phyloP scores from a whole-genome alignment of 2,888 invertebrate species.

The Pardosa pseudoannulata region DNA sequence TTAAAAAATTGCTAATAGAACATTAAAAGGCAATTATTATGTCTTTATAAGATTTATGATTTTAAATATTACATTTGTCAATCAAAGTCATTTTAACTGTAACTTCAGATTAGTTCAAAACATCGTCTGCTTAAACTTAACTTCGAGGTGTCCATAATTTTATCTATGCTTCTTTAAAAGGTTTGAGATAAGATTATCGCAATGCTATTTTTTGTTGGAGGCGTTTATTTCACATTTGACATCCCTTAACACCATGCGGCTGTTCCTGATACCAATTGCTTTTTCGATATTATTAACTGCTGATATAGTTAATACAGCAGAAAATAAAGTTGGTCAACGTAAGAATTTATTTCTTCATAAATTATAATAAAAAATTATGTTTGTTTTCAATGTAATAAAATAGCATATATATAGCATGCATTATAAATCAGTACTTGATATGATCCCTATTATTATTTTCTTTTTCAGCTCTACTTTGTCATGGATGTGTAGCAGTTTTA shows the following conservation, averaged over 20 bases:
- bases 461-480: constrained; percentile 58
- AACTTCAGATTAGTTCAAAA: too few species aligned
- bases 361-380: neutral
- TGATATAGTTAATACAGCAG: neutral
- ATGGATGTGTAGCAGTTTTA: constrained; percentile 65
- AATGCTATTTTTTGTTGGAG: neutral
- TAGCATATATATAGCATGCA: neutral
- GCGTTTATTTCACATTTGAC: neutral
- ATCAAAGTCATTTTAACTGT: too few species aligned
- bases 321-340: constrained; percentile 17
- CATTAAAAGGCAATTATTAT: too few species aligned
- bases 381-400: neutral
- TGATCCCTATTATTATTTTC: too few species aligned
- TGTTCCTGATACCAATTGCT: neutral
- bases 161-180: too few species aligned
- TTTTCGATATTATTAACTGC: neutral
- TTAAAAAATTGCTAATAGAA: too few species aligned
- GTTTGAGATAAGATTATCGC: neutral
- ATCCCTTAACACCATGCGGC: neutral
- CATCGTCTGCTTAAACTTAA: too few species aligned
- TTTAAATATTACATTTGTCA: too few species aligned
- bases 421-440: too few species aligned
- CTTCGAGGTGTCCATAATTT: too few species aligned
- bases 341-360: neutral
- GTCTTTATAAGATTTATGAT: too few species aligned